Percentiles rank a stretch among this genome's conserved stretches.
These are phyloP conservation scores for Macropodus opercularis DNA, from an alignment of 2,797 vertebrate species.

Conservation along the genomic window DNA sequence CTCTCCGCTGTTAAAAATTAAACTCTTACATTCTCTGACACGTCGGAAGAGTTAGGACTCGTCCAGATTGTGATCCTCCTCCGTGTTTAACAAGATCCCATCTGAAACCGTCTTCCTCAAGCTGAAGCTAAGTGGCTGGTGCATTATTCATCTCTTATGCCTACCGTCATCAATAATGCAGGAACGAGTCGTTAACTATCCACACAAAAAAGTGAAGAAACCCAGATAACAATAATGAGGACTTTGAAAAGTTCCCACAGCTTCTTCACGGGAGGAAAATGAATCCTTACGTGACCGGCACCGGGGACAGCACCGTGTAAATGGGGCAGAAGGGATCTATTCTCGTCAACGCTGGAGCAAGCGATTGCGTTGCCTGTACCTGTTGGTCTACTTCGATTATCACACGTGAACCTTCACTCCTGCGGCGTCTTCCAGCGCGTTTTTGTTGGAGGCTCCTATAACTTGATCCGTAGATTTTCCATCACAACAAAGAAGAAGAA, in stretches of 20 bases:
- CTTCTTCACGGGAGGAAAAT: slow-evolving; percentile 15
- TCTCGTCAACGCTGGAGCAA: slow-evolving; percentile 32
- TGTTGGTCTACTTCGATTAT: slow-evolving; percentile 12
- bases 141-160: slow-evolving; percentile 72
- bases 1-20: slow-evolving; percentile 36
- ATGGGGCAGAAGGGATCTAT: slow-evolving; percentile 56
- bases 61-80: slow-evolving; percentile 33
- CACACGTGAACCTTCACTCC: too few species aligned
- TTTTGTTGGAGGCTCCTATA: not conserved
- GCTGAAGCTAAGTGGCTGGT: slow-evolving; percentile 53
- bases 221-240: slow-evolving; percentile 15
- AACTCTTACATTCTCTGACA: slow-evolving; percentile 29
- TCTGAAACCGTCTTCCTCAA: slow-evolving; percentile 23
- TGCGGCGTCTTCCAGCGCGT: not conserved
- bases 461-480: not conserved
- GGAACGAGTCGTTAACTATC: slow-evolving; percentile 55
- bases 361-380: slow-evolving; percentile 7
- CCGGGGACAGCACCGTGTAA: slow-evolving; percentile 45
- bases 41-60: slow-evolving; percentile 17
- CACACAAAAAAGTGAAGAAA: slow-evolving; percentile 41
- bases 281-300: slow-evolving; percentile 45
- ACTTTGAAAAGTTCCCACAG: slow-evolving; percentile 26
- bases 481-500: not conserved
- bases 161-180: slow-evolving; percentile 72
- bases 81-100: slow-evolving; percentile 50